Conservation (phyloP, 2,797 vertebrate genomes). For the Crenuchus spilurus region DNA sequence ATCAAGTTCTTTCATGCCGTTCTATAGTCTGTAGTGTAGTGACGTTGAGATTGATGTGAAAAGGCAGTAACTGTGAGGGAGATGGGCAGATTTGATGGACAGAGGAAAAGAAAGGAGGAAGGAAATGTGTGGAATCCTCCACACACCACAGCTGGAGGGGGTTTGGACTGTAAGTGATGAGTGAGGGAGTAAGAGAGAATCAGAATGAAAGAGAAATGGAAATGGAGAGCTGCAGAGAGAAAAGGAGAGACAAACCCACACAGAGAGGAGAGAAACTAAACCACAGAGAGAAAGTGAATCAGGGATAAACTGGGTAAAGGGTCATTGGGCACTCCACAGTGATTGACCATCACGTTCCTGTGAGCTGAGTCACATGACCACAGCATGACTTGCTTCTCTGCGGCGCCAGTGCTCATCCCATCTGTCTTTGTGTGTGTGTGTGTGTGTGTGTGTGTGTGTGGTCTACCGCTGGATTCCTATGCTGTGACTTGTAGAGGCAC, state of each 20-base stretch:
- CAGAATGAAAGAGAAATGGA: slow-evolving; percentile 20
- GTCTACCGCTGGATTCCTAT: slow-evolving; percentile 67
- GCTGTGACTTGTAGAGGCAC: slow-evolving; percentile 76
- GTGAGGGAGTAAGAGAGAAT: slow-evolving; percentile 20
- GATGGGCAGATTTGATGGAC: neutral
- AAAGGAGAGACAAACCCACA: slow-evolving; percentile 15
- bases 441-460: slow-evolving; percentile 48
- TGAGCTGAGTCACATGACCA: slow-evolving; percentile 48
- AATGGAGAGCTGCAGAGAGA: slow-evolving; percentile 25
- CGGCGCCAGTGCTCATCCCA: slow-evolving; percentile 43
- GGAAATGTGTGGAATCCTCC: slow-evolving; percentile 26
- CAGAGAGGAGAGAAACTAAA: too few species aligned
- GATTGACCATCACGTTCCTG: slow-evolving; percentile 43
- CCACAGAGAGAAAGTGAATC: slow-evolving; percentile 32
- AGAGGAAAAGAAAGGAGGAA: slow-evolving; percentile 26
- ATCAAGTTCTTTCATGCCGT: too few species aligned
- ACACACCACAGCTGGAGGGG: slow-evolving; percentile 18
- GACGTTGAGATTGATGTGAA: too few species aligned
- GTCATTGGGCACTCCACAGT: slow-evolving; percentile 43
- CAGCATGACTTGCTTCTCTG: slow-evolving; percentile 64
- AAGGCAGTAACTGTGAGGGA: neutral
- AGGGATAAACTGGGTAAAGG: slow-evolving; percentile 60
- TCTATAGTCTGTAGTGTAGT: neutral
- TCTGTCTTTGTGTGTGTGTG: slow-evolving; percentile 15
- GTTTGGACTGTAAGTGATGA: slow-evolving; percentile 39